Evolutionary conservation across 2,888 invertebrate species (phyloP), one percentile per base, ranked within the genome.

Genomic region (Drosophila anomelani): DNA sequence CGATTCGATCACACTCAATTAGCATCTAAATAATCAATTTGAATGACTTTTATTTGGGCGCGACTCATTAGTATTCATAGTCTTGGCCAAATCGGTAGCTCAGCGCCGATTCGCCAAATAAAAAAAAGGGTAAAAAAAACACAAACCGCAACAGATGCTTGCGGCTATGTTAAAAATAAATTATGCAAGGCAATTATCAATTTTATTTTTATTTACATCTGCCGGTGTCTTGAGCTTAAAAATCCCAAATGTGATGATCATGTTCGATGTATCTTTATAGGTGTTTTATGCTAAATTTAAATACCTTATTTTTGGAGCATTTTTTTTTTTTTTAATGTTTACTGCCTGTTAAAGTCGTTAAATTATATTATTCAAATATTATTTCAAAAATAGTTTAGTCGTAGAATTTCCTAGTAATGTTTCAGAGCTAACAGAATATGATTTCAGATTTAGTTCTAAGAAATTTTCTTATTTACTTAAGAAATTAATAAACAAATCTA

Each of bases 21-120:
- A 59, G 32, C 69, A 59, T 46, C n/a, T 26, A 17, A 70, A 46
- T 59, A 70, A 69, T 70, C 59, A 70, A 70, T 39, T 70, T 34
- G 38, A 53, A 60, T 59, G 60, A 59, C 71, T 70, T 53, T 70
- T 70, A 70, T 32, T 43, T 17, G 39, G 46, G 9, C 32, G 32
- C 9, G 23, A 29, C 34, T 70, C 39, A 53, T 60, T 44, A 39
- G 44, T 70, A 70, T 53, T 60, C 32, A 70, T 39, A 12, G 23
- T 26, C 51, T 17, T n/a, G 32, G 44, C 20, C 15, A 3, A 34
- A 46, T 53, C 60, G 39, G 44, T 46, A 70, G 44, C 71, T 20
- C 17, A 41, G 23, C 29, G 68, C n/a, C 23, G 51, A 70, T 46
- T 38, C n/a, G 12, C 4, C 26, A 68, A 41, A 49, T 36, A 10